Evolutionary conservation across 2,888 invertebrate genomes (phyloP), one percentile per base, ranked within the genome.

Genomic region (Caenorhabditis parvicauda): DNA sequence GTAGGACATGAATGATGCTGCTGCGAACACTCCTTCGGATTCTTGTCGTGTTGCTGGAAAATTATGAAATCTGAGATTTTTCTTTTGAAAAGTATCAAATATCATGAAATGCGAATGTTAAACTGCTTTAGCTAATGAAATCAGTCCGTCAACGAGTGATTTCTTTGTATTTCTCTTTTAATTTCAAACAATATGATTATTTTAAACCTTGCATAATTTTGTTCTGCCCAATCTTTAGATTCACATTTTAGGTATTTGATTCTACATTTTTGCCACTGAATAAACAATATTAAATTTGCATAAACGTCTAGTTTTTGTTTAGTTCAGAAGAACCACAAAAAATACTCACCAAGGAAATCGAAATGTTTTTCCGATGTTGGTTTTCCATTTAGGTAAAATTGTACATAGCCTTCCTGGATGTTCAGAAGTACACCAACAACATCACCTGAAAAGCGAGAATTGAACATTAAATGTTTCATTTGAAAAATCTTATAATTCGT

Each of bases 1-100:
- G 85, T 91, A 93, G 63, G 92, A 90, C 92, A 92, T 93, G 83
- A 93, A 92, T 82, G 91, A 92, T 2, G 92, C 93, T 2, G 92
- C 93, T 7, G 93, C 92, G 84, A 90, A 93, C 83, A 91, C 92
- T 28, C 92, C 92, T 71, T 87, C 86, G 72, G 90, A 91, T 9
- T 35, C 41, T 9, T 57, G 62, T 9, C 63, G 60, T 49, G 49
- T 53, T 6, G 7, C 52, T 41, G 41, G 22, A 57, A 51, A 32
- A 47, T 37, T 22, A 57, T 54, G 38, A 50, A 66, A 19, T 54
- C 55, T 0, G 53, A 49, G 37, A 55, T 55, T 2, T 55, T 43
- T 19, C 54, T 46, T 50, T 50, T 49, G 42, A 54, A 14, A 32
- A 32, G n/a, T n/a, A n/a, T n/a, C n/a, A n/a, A n/a, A n/a, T n/a